Evolutionary conservation across 2,888 invertebrate species (phyloP).

Genomic region (Pollenia angustigena): DNA sequence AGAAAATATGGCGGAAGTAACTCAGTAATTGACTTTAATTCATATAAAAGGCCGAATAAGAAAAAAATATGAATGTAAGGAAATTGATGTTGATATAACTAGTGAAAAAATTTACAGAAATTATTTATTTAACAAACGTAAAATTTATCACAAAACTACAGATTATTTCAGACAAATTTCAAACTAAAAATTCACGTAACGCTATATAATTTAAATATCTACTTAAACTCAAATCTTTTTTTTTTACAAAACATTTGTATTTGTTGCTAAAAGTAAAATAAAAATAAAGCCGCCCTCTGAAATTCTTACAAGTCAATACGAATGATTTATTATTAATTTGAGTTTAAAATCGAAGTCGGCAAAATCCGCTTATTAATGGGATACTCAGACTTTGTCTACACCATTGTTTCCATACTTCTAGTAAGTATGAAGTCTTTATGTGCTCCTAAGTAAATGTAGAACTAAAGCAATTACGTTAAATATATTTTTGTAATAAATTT

Average conservation of each 20-base stretch:
- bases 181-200: no score
- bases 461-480: conserved; percentile 43
- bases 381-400: conserved; percentile 27
- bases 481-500: not conserved
- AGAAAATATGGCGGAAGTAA: no score
- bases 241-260: not conserved
- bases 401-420: not conserved
- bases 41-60: no score
- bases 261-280: not conserved
- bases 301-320: not conserved
- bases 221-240: not conserved
- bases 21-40: no score
- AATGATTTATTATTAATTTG: conserved; percentile 37
- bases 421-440: not conserved
- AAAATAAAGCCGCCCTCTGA: not conserved
- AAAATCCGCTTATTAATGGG: conserved; percentile 38
- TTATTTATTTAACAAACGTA: no score
- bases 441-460: conserved; percentile 11
- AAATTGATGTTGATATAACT: no score
- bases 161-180: no score
- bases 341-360: conserved; percentile 6
- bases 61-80: no score
- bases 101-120: no score
- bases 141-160: no score
- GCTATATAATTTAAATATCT: no score